Evolutionary conservation across 1,140 invertebrate species (phyloP).

Genomic region (Odontomachus brunneus): DNA sequence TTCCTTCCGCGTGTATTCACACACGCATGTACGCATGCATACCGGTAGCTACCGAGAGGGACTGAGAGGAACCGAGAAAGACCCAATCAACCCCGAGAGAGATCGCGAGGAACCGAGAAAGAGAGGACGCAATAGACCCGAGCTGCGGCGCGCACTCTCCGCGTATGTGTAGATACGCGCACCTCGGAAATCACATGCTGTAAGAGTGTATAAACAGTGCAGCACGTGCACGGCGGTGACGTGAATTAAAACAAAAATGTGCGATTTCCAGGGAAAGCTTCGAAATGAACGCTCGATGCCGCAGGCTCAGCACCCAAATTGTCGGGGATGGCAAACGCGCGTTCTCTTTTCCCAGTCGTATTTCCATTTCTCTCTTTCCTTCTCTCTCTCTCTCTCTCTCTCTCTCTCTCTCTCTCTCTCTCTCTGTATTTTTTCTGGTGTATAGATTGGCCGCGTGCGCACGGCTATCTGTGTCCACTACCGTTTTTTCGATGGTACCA

Average conservation of each 20-base stretch:
- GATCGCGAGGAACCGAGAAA: no score
- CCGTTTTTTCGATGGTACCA: constrained; percentile 22
- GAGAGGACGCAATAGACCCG: no score
- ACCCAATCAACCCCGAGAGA: no score
- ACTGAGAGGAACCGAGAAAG: no score
- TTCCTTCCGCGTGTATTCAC: constrained; percentile 52
- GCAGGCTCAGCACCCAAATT: constrained; percentile 36
- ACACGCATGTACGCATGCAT: constrained; percentile 12
- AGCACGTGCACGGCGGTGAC: not conserved
- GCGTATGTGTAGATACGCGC: not conserved
- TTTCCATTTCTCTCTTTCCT: not conserved
- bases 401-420: not conserved
- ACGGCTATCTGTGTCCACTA: not conserved
- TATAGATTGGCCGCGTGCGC: constrained; percentile 34
- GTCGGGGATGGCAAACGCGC: constrained; percentile 1
- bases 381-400: not conserved
- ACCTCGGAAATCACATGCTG: constrained; percentile 9
- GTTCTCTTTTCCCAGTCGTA: not conserved
- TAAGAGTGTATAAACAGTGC: constrained; percentile 21
- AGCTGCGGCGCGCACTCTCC: constrained; percentile 3
- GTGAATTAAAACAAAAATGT: constrained; percentile 67
- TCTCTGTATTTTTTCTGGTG: constrained; percentile 18
- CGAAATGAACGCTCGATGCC: constrained; percentile 41
- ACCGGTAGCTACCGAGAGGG: no score
- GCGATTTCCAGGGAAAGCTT: constrained; percentile 47